Evolutionary conservation across 2,113 vertebrate species (phyloP).

Genomic region (Macquaria ambigua): DNA sequence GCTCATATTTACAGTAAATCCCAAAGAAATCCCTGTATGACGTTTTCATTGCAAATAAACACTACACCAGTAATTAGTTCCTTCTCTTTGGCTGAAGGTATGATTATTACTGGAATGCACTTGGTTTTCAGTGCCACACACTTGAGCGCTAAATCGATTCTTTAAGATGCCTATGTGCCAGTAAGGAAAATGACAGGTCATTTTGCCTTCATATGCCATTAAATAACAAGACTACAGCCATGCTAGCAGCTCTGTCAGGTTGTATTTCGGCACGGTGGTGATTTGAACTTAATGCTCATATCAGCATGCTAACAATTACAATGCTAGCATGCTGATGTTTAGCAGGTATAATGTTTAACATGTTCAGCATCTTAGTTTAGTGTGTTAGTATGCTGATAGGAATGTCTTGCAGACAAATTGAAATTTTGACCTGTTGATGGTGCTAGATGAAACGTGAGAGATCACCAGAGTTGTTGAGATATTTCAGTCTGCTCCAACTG

Average conservation of each 20-base stretch:
- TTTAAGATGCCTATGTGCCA: too few species aligned
- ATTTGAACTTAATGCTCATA: not conserved
- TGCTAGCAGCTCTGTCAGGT: not conserved
- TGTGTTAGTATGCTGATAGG: not conserved
- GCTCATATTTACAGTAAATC: constrained; percentile 37
- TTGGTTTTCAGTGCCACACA: not conserved
- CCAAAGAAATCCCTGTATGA: not conserved
- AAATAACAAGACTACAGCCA: not conserved
- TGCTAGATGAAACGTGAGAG: not conserved
- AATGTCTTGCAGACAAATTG: not conserved
- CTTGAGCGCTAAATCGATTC: not conserved
- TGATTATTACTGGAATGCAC: not conserved
- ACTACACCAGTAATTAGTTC: not conserved
- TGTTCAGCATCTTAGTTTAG: not conserved
- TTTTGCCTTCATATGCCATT: not conserved
- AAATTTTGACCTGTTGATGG: not conserved
- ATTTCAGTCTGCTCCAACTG: not conserved
- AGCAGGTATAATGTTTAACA: not conserved
- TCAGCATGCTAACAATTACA: not conserved
- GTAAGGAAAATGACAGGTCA: not conserved
- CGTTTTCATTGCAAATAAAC: constrained; percentile 5
- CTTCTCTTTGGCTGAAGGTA: not conserved
- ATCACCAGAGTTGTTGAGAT: not conserved
- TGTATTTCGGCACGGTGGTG: not conserved
- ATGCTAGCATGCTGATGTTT: not conserved